Evolutionary conservation across 2,797 vertebrate species (phyloP), one percentile per base, ranked within the genome.

Genomic region (Cirrhinus molitorella): DNA sequence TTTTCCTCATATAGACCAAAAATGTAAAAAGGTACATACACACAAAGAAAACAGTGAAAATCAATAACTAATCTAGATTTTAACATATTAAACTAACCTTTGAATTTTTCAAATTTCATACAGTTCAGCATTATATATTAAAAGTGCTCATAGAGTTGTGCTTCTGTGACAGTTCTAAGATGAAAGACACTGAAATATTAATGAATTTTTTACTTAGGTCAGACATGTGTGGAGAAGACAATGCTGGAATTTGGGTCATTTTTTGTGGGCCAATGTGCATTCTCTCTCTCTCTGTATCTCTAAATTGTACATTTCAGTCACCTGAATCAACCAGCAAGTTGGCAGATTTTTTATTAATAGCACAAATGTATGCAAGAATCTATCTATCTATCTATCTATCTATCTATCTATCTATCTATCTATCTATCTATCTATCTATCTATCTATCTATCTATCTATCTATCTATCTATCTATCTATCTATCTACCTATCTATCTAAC

Each of bases 111-210:
- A 40, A 13, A 53, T 53, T 10, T 25, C 21, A 13, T 43, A 45
- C 9, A 10, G 34, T 57, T 71, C 34, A 59, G 34, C 6, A 40
- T 19, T 45, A 53, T 25, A 25, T 57, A 23, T 40, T 66, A 74
- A 65, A 73, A 65, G 47, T 43, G 47, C 37, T 40, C 43, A 2
- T 43, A 53, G 78, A 55, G 31, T 34, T 47, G 8, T 72, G 57
- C 19, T 40, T 57, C 21, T 77, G 40, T 74, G 55, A 82, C 66
- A 68, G 73, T 57, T 79, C 61, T 63, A 6, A 72, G 34, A 83
- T 75, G 74, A 84, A 79, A 87, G 55, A 78, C 37, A 74, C 19
- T 85, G n/a, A 82, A 84, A 83, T 75, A 82, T 87, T 80, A 72
- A 87, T 87, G 61, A 4, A 4, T 68, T 31, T 63, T 68, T 53